Evolutionary conservation across 1,140 invertebrate species (phyloP).

Genomic region (Neelides sp.): DNA sequence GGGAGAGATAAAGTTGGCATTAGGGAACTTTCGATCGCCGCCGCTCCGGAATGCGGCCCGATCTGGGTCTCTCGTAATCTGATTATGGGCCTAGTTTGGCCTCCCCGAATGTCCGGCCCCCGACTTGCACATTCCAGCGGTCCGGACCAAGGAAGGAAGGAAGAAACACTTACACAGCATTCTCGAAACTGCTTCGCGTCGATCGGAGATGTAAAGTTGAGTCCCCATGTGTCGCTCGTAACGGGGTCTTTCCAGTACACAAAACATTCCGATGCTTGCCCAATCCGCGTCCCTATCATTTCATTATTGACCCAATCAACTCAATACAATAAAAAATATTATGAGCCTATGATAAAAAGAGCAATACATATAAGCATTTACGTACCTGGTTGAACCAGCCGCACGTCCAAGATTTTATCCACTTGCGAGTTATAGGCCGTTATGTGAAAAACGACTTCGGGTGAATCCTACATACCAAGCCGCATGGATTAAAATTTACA

Average conservation of each 20-base stretch:
- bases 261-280: conserved; percentile 94
- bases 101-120: no score
- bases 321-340: not conserved
- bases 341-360: not conserved
- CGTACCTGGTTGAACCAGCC: conserved; percentile 88
- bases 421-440: conserved; percentile 97
- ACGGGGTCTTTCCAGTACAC: conserved; percentile 96
- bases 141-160: no score
- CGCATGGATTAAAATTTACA: not conserved
- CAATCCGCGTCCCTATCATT: conserved; percentile 75
- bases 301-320: conserved; percentile 31
- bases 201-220: conserved; percentile 92
- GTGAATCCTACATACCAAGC: conserved; percentile 50
- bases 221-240: conserved; percentile 95
- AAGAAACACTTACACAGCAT: conserved; percentile 76
- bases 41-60: not conserved
- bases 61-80: not conserved
- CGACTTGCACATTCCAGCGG: no score
- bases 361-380: not conserved
- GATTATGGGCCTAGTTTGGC: not conserved
- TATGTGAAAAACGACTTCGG: conserved; percentile 92
- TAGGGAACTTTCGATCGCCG: no score
- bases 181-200: conserved; percentile 94
- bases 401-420: conserved; percentile 92
- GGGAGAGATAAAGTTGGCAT: no score